A percentile compares a stretch with the other conserved stretches of the same genome.
phyloP scores from a whole-genome alignment of 2,797 vertebrate genomes.

The Limosa lapponica region DNA sequence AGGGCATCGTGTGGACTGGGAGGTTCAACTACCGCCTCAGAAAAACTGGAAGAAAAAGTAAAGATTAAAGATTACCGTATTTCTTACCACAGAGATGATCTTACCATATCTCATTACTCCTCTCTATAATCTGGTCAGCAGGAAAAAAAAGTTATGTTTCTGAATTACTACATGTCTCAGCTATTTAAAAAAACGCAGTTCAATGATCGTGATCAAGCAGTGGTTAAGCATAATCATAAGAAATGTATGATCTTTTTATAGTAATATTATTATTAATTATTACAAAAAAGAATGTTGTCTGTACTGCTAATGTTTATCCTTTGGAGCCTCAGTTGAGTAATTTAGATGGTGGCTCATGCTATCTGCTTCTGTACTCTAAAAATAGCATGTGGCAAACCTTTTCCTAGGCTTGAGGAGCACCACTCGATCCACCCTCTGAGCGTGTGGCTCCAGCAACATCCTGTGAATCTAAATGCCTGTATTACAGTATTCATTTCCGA shows the following conservation, averaged over 20 bases:
- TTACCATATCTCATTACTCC: not conserved
- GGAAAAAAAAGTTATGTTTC: not conserved
- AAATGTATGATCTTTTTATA: not conserved
- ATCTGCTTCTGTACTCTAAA: not conserved
- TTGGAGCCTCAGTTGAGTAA: not conserved
- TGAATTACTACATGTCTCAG: not conserved
- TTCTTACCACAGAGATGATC: not conserved
- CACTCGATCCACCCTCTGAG: not conserved
- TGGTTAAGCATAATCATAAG: not conserved
- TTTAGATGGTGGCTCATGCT: not conserved
- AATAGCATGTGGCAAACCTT: not conserved
- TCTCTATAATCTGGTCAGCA: not conserved
- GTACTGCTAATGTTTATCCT: not conserved
- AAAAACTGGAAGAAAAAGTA: conserved; percentile 71
- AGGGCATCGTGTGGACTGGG: conserved; percentile 74
- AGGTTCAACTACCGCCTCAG: conserved; percentile 74
- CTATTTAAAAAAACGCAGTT: not conserved
- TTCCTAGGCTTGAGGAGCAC: not conserved
- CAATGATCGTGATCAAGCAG: fast-evolving
- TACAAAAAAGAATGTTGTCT: not conserved
- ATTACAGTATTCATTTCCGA: not conserved
- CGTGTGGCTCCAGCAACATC: not conserved
- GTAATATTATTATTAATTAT: not conserved
- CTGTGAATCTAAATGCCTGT: not conserved
- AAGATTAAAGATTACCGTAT: not conserved